These are phyloP conservation scores for Heliconius himera DNA, from an alignment of 1,140 invertebrate genomes.

Conservation along the genomic window DNA sequence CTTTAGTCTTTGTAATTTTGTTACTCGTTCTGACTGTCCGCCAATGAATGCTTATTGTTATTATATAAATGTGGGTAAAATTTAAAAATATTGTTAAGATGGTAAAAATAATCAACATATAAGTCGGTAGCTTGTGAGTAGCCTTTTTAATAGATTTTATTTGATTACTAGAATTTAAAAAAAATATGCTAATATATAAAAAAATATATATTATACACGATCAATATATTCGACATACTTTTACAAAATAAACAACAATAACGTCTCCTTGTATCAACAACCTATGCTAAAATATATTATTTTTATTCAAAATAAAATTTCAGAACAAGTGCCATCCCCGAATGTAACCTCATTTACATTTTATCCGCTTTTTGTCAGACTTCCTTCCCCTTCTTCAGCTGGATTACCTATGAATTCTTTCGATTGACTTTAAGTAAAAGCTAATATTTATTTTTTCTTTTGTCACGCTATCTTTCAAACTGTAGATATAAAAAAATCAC, in stretches of 20 bases:
- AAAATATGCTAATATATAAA: not conserved
- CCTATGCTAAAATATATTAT: conserved; percentile 6
- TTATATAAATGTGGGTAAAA: not conserved
- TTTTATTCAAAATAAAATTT: conserved; percentile 50
- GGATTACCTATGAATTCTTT: conserved; percentile 14
- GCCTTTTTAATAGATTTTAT: not conserved
- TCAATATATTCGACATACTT: not conserved
- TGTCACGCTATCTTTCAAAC: conserved; percentile 7
- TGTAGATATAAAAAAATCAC: not conserved
- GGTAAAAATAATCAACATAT: not conserved
- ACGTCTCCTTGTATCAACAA: conserved; percentile 12
- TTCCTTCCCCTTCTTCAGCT: conserved; percentile 11
- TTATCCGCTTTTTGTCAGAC: conserved; percentile 28
- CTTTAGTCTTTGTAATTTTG: conserved; percentile 69
- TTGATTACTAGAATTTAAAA: not conserved
- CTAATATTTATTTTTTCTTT: conserved; percentile 7
- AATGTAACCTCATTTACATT: conserved; percentile 51
- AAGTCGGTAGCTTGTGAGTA: not conserved
- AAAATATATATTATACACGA: no score
- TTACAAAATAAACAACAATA: not conserved
- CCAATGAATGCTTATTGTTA: conserved; percentile 49
- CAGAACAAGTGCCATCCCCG: conserved; percentile 47
- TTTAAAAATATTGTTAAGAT: conserved; percentile 17
- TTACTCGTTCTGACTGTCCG: conserved; percentile 65
- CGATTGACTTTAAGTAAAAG: conserved; percentile 9